Evolutionary conservation across 2,113 vertebrate genomes (phyloP).

Genomic region (Silurus meridionalis): DNA sequence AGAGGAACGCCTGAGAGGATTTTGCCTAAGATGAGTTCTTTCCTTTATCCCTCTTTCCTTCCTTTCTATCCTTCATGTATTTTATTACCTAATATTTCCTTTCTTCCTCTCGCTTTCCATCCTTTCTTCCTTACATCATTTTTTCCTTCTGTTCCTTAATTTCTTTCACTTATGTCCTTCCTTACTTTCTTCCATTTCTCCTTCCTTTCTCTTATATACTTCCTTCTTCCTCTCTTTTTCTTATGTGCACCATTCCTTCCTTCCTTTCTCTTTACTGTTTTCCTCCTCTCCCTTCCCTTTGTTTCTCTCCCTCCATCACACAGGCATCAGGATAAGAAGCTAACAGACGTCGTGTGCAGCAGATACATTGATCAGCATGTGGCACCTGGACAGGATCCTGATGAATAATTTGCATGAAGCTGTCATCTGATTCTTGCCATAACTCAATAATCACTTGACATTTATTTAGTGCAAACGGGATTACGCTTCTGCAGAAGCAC

Average conservation of each 20-base stretch:
- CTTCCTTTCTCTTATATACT: neutral
- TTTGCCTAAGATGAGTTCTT: too few species aligned
- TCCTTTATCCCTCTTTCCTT: too few species aligned
- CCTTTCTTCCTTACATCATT: neutral
- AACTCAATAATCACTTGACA: slow-evolving; percentile 45
- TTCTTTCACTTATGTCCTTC: too few species aligned
- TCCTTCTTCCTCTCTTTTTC: neutral
- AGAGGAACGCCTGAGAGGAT: neutral
- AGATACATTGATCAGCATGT: slow-evolving; percentile 6
- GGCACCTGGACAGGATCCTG: slow-evolving; percentile 21
- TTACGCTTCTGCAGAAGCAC: slow-evolving; percentile 16
- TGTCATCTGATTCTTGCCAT: slow-evolving; percentile 29
- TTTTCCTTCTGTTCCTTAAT: neutral
- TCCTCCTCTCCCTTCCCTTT: neutral
- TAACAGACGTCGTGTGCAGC: neutral
- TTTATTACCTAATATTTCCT: neutral
- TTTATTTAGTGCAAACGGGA: slow-evolving; percentile 42
- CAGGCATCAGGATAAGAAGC: too few species aligned
- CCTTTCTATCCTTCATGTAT: neutral
- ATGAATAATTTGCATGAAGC: slow-evolving; percentile 12
- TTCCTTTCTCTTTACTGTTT: neutral
- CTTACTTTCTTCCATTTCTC: neutral
- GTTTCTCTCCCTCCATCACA: too few species aligned
- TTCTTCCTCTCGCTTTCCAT: neutral
- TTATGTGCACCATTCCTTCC: too few species aligned